A percentile compares a stretch with the other conserved stretches of the same genome.
Conservation (phyloP, 1,140 invertebrate genomes). For the Sycophaga agraensis region DNA sequence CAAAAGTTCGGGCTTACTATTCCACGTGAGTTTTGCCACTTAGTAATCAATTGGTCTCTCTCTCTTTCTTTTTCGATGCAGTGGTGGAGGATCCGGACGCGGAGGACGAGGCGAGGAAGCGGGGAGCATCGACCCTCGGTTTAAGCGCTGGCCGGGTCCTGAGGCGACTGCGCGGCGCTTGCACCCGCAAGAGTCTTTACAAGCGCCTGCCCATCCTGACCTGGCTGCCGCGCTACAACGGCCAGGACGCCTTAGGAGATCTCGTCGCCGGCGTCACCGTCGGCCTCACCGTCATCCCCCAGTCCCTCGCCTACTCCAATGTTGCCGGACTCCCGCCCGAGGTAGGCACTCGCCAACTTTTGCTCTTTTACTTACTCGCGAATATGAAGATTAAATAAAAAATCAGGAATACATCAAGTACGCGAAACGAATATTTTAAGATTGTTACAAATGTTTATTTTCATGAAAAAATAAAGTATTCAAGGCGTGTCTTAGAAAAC, state of each 20-base stretch:
- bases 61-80: slow-evolving; percentile 27
- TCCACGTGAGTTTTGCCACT: no score
- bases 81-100: slow-evolving; percentile 50
- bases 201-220: slow-evolving; percentile 70
- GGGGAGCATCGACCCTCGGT: slow-evolving; percentile 37
- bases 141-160: background rate
- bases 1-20: no score
- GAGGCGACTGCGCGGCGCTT: slow-evolving; percentile 46
- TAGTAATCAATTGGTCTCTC: no score
- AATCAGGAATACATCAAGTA: no score
- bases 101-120: slow-evolving; percentile 39
- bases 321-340: slow-evolving; percentile 78
- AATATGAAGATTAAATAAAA: no score
- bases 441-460: no score
- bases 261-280: slow-evolving; percentile 84
- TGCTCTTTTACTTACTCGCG: no score
- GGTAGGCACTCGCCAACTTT: slow-evolving; percentile 52
- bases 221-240: slow-evolving; percentile 75
- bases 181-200: slow-evolving; percentile 68
- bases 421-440: no score
- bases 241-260: slow-evolving; percentile 70
- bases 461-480: no score
- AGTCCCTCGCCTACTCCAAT: slow-evolving; percentile 80
- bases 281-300: slow-evolving; percentile 81
- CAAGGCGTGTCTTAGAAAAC: no score